Conservation (phyloP, 2,113 vertebrate species). For the Sander vitreus region DNA sequence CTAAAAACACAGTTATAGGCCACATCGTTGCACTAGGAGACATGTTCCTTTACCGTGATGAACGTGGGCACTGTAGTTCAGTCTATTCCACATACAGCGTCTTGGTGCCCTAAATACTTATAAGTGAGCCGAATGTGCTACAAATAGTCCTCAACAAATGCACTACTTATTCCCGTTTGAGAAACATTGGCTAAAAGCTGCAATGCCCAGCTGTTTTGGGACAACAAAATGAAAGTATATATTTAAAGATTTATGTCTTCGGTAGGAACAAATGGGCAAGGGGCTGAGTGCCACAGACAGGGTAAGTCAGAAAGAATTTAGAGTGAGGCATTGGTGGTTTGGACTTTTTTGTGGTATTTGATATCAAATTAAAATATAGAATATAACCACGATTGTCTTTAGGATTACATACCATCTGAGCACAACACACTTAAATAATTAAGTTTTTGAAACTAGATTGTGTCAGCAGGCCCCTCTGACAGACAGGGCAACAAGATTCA, state of each 20-base stretch:
- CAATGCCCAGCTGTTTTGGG: not conserved
- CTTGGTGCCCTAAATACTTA: not conserved
- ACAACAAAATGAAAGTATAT: not conserved
- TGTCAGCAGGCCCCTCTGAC: not conserved
- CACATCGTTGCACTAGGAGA: not conserved
- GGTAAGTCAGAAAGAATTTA: not conserved
- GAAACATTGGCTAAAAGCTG: not conserved
- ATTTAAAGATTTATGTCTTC: slow-evolving; percentile 1
- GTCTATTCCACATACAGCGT: not conserved
- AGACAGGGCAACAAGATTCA: not conserved
- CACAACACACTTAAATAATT: not conserved
- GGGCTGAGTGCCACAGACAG: not conserved
- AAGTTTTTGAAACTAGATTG: not conserved
- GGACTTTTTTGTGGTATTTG: not conserved
- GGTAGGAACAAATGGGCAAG: not conserved
- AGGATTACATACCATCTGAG: not conserved
- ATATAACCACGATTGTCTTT: not conserved
- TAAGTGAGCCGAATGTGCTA: not conserved
- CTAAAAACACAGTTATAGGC: not conserved
- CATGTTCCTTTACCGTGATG: not conserved
- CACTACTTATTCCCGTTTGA: not conserved
- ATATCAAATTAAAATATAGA: not conserved
- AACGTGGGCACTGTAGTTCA: not conserved
- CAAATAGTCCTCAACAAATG: not conserved
- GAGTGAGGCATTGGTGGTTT: not conserved